phyloP scores from a whole-genome alignment of 2,797 vertebrate genomes.

The Podargus strigoides region DNA sequence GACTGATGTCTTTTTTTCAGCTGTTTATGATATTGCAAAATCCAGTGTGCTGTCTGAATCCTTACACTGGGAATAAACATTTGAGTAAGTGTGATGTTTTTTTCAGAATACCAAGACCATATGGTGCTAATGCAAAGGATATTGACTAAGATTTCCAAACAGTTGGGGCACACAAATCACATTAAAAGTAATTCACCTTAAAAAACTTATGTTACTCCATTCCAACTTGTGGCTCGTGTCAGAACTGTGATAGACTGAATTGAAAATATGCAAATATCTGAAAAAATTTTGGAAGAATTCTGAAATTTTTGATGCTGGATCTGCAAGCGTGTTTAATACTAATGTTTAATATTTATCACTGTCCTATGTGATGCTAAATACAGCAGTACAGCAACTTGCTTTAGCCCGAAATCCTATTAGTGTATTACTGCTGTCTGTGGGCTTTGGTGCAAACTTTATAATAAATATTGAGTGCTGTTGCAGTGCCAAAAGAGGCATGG shows the following conservation, averaged over 20 bases:
- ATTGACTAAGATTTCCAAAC: neutral
- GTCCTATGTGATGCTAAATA: neutral
- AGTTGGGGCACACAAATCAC: neutral
- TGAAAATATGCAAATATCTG: neutral
- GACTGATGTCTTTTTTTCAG: neutral
- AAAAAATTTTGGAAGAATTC: neutral
- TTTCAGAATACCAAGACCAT: neutral
- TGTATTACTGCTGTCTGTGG: neutral
- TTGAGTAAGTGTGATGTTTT: neutral
- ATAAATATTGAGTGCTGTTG: neutral
- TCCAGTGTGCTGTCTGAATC: neutral
- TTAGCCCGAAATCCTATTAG: neutral
- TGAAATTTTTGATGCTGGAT: neutral
- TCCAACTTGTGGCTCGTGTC: neutral
- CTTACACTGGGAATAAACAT: neutral
- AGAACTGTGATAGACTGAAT: neutral
- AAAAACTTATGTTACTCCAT: neutral
- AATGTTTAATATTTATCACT: neutral
- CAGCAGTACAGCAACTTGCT: neutral
- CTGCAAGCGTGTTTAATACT: neutral
- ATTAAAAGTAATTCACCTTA: neutral
- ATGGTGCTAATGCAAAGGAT: neutral
- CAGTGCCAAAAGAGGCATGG: neutral
- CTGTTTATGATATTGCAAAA: neutral
- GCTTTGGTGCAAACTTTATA: neutral